Evolutionary conservation across 2,888 invertebrate genomes (phyloP), one percentile per base, ranked within the genome.

Genomic region (Oxyteleia sp.): DNA sequence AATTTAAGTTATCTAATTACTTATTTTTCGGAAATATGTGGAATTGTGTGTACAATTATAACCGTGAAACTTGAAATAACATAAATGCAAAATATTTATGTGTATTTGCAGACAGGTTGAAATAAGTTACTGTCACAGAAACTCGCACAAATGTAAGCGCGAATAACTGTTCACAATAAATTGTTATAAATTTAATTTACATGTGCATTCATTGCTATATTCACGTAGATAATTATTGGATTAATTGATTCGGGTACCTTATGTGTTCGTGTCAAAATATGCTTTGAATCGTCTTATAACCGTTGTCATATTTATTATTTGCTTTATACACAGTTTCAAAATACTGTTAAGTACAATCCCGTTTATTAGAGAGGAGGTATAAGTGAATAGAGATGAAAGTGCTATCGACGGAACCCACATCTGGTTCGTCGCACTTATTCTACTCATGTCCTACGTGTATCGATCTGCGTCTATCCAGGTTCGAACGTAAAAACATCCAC

Each of bases 311-410:
- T 59, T 72, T 61, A 11, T 26, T 72, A 10, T 49, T 38, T 59
- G 10, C 49, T 10, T 7, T 38, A n/a, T 38, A 43, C 26, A 23
- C 8, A 10, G 13, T 75, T 57, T 23, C 26, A 23, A 45, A 68
- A 51, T 29, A 43, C 61, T 68, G 59, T 76, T 59, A 61, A 51
- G 29, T 55, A 45, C 64, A 71, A 79, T 71, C 57, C 57, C 45
- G 45, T 79, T 79, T 69, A 71, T 63, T 16, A 53, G 43, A 49
- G 43, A 20, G 23, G 51, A 10, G 23, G 38, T 55, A 35, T 53
- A 68, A 69, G 51, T 26, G 59, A 80, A 80, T 80, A 49, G 53
- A 79, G 71, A 79, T 49, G 57, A 79, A 79, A 63, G 35, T 64
- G 15, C 66, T 80, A 66, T 72, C 51, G 51, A 51, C 45, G 29